A percentile compares a stretch with the other conserved stretches of the same genome.
Conservation (phyloP, 1,140 invertebrate genomes). For the Anoplolepis gracilipes region DNA sequence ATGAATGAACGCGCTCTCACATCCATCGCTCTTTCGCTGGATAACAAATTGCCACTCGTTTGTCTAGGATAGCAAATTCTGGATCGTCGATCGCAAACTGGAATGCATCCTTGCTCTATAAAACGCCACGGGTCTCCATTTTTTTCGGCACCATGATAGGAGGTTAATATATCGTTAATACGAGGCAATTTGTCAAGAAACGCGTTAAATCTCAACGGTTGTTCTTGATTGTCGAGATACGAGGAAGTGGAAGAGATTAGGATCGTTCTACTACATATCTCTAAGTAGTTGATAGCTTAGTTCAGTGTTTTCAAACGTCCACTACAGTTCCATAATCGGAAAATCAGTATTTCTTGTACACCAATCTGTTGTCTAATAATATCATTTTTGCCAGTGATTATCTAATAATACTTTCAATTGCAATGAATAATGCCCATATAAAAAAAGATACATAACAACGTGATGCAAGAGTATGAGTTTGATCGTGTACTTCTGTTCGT, state of each 20-base stretch:
- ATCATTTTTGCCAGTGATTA: slow-evolving; percentile 46
- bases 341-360: slow-evolving; percentile 19
- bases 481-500: slow-evolving; percentile 60
- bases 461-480: slow-evolving; percentile 53
- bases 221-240: slow-evolving; percentile 21
- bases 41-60: slow-evolving; percentile 64
- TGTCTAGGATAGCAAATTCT: slow-evolving; percentile 45
- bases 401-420: slow-evolving; percentile 57
- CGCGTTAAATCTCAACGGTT: slow-evolving; percentile 6
- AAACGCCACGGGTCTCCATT: neutral
- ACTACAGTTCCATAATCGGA: slow-evolving; percentile 35
- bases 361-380: slow-evolving; percentile 28
- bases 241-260: slow-evolving; percentile 16
- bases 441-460: slow-evolving; percentile 48
- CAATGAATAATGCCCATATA: slow-evolving; percentile 13
- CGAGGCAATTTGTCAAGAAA: slow-evolving; percentile 41
- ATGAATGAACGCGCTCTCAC: slow-evolving; percentile 48
- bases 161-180: slow-evolving; percentile 39
- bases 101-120: slow-evolving; percentile 1
- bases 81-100: slow-evolving; percentile 36
- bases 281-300: neutral
- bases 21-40: slow-evolving; percentile 63
- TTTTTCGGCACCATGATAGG: neutral
- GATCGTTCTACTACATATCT: neutral
- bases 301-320: neutral